Evolutionary conservation across 2,888 invertebrate genomes (phyloP), one percentile per base, ranked within the genome.

Genomic region (Zhengitettix transpicula): DNA sequence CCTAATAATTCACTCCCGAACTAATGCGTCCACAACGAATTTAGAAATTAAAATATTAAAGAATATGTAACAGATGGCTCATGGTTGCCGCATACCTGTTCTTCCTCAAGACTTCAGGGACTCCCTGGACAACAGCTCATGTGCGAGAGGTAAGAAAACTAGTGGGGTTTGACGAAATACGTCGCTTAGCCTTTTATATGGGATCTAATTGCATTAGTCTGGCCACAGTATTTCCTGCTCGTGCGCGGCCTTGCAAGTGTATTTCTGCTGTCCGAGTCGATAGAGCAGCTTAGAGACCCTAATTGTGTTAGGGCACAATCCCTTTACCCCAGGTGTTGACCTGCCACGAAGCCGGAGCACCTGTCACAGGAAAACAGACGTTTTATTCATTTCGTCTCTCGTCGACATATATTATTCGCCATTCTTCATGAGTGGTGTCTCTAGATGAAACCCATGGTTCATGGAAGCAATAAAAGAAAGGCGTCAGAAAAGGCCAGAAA

Each of bases 111-210:
- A 55, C 41, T 40, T 55, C 55, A 55, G 55, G 55, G 2, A 55
- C 55, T 14, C 40, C 28, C 55, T 47, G 12, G 47, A n/a, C 47
- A 47, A n/a, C 14, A 16, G 10, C 53, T 53, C 28, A 12, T 15
- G 12, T 55, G 40, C 14, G n/a, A 28, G 40, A 10, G 14, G 10
- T 40, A 40, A 16, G 16, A n/a, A 42, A n/a, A 56, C 56, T 61
- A 58, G 58, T 61, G 58, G 58, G 58, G 61, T 58, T 61, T 56
- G 60, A 53, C 28, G 51, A 53, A 57, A 42, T 28, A 52, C 52
- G 28, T 10, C 42, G 47, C 16, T 54, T 10, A n/a, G 42, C 40
- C 40, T 61, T 59, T 41, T 61, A 61, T 59, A 52, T 42, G 28
- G 9, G 40, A 11, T 11, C 41, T 55, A 47, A 60, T 58, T 47